These are phyloP conservation scores for Proterorhinus semilunaris DNA, from an alignment of 2,113 vertebrate species.

Conservation along the genomic window DNA sequence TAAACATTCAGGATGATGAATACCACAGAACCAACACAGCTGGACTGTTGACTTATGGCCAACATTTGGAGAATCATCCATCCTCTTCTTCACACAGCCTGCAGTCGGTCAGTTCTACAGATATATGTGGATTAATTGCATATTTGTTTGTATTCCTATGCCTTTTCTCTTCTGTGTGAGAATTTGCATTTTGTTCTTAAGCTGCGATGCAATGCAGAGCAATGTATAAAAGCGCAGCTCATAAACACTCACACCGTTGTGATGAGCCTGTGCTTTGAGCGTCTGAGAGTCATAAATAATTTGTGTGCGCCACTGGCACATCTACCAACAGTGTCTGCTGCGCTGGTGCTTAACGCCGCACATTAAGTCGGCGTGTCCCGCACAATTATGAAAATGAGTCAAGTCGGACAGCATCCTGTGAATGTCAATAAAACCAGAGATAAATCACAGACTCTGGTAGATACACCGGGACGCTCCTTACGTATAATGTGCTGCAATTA, in stretches of 20 bases:
- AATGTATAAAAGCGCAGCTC: conserved; percentile 19
- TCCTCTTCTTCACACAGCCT: too few species aligned
- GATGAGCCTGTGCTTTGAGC: conserved; percentile 43
- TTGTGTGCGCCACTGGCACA: conserved; percentile 52
- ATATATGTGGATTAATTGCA: too few species aligned
- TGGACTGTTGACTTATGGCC: too few species aligned
- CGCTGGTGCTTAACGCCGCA: conserved; percentile 56
- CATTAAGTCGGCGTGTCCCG: conserved; percentile 52
- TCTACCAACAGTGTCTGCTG: conserved; percentile 44
- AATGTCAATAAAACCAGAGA: conserved; percentile 66
- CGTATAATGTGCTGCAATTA: conserved; percentile 73
- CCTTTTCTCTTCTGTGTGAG: too few species aligned
- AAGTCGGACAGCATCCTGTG: conserved; percentile 58
- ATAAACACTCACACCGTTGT: conserved; percentile 20
- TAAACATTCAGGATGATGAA: too few species aligned
- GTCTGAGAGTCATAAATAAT: conserved; percentile 62
- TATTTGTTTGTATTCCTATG: too few species aligned
- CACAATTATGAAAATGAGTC: conserved; percentile 71
- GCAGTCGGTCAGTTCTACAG: too few species aligned
- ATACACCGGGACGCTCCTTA: conserved; percentile 56
- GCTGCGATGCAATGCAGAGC: neutral
- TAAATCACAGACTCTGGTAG: conserved; percentile 58
- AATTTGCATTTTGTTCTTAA: neutral
- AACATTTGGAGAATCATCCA: too few species aligned
- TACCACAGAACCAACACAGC: too few species aligned